These are phyloP conservation scores for Nomada fucata DNA, from an alignment of 2,888 invertebrate genomes.

Conservation along the genomic window DNA sequence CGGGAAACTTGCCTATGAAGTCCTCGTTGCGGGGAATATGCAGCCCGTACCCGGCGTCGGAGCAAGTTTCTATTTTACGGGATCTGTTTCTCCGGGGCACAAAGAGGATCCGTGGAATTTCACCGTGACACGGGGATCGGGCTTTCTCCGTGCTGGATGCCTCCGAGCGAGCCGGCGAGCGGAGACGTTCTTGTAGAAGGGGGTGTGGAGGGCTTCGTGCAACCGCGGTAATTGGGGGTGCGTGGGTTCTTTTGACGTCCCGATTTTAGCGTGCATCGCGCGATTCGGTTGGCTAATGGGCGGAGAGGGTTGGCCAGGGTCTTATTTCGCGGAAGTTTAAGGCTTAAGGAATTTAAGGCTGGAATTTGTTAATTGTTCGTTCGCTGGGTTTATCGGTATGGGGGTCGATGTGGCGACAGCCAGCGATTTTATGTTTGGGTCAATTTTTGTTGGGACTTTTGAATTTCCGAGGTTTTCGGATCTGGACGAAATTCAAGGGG, in stretches of 20 bases:
- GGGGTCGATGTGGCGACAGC: no score
- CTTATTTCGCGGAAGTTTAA: no score
- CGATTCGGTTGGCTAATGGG: no score
- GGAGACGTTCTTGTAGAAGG: neutral
- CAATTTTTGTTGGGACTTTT: no score
- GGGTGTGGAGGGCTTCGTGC: neutral
- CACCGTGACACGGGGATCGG: conserved; percentile 35
- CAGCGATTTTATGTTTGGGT: no score
- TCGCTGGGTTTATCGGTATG: no score
- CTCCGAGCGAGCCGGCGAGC: neutral
- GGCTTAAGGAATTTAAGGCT: no score
- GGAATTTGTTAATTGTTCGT: no score
- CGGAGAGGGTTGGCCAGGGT: no score
- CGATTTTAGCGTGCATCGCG: no score
- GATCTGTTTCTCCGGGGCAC: conserved; percentile 55
- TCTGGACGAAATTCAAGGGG: no score
- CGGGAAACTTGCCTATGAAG: conserved; percentile 54
- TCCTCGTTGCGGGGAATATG: conserved; percentile 61
- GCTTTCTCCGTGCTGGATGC: conserved; percentile 23
- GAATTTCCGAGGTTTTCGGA: no score
- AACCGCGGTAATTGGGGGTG: neutral
- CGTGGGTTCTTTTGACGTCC: neutral
- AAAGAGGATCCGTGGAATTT: conserved; percentile 52
- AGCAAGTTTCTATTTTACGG: conserved; percentile 59
- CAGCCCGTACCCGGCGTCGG: conserved; percentile 44